Percentiles rank a stretch among this genome's conserved stretches.
Evolutionary conservation across 2,113 vertebrate species (phyloP).

Genomic region (Capreolus pygargus): DNA sequence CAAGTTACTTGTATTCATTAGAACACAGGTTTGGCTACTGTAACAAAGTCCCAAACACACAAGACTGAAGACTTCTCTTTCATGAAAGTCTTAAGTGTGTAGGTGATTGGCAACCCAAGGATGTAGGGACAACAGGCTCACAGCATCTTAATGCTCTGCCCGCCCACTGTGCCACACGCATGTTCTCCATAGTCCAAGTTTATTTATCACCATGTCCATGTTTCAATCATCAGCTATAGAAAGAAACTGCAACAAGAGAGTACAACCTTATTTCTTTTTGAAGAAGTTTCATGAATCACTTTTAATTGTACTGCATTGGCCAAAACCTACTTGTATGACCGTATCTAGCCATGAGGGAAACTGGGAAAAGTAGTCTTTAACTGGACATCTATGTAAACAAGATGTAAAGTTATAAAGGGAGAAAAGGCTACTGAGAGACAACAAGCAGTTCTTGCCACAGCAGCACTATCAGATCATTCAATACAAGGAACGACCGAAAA

Average conservation of each 20-base stretch:
- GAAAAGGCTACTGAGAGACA: not conserved
- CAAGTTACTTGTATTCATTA: not conserved
- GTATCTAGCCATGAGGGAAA: not conserved
- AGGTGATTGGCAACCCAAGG: not conserved
- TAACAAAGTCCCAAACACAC: not conserved
- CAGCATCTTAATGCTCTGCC: not conserved
- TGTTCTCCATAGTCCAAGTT: not conserved
- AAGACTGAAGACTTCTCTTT: not conserved
- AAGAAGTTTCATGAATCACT: not conserved
- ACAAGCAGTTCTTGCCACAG: not conserved
- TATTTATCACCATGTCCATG: not conserved
- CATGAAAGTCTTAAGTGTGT: not conserved
- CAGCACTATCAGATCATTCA: not conserved
- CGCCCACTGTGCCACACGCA: fast-evolving
- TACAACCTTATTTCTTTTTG: not conserved
- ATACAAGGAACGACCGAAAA: not conserved
- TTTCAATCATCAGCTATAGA: not conserved
- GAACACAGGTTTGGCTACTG: not conserved
- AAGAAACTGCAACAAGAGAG: not conserved
- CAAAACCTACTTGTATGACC: not conserved
- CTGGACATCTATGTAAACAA: not conserved
- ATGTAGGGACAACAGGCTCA: not conserved
- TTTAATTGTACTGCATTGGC: not conserved
- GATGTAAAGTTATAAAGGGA: not conserved
- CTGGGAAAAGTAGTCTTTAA: not conserved